Percentiles rank a stretch among this genome's conserved stretches.
Conservation (phyloP, 2,888 invertebrate species). For the Stenoptilia bipunctidactyla region DNA sequence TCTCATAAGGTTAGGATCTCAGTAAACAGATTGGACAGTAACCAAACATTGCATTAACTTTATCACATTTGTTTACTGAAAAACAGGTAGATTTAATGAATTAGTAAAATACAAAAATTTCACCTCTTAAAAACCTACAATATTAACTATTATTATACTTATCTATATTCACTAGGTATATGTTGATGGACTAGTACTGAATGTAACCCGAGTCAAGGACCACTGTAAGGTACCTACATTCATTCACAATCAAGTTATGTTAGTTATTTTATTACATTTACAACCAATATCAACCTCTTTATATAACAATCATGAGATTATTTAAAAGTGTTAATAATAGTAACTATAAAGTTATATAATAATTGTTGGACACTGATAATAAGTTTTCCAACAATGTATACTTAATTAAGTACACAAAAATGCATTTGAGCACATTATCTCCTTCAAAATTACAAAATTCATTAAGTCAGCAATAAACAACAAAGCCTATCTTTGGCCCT, state of each 20-base stretch:
- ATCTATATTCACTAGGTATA: constrained; percentile 7
- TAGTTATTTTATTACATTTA: constrained; percentile 1
- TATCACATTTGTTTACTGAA: too few species aligned
- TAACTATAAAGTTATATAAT: constrained; percentile 11
- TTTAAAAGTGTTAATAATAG: background rate
- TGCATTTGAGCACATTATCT: constrained; percentile 33
- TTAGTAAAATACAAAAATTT: constrained; percentile 2
- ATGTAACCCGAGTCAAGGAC: constrained; percentile 30
- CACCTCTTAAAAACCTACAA: background rate
- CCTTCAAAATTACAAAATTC: constrained; percentile 10
- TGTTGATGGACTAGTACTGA: constrained; percentile 52
- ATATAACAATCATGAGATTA: background rate
- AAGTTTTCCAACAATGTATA: constrained; percentile 3
- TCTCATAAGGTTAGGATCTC: too few species aligned
- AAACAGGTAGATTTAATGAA: too few species aligned
- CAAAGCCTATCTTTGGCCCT: too few species aligned
- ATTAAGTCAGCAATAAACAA: background rate
- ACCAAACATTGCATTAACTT: too few species aligned
- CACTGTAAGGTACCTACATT: background rate
- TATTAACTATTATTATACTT: background rate
- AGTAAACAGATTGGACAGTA: too few species aligned
- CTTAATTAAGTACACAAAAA: constrained; percentile 26
- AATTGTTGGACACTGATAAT: constrained; percentile 5
- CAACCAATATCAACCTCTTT: background rate
- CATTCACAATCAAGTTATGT: constrained; percentile 5